phyloP scores from a whole-genome alignment of 2,797 vertebrate genomes.

The Selene dorsalis region DNA sequence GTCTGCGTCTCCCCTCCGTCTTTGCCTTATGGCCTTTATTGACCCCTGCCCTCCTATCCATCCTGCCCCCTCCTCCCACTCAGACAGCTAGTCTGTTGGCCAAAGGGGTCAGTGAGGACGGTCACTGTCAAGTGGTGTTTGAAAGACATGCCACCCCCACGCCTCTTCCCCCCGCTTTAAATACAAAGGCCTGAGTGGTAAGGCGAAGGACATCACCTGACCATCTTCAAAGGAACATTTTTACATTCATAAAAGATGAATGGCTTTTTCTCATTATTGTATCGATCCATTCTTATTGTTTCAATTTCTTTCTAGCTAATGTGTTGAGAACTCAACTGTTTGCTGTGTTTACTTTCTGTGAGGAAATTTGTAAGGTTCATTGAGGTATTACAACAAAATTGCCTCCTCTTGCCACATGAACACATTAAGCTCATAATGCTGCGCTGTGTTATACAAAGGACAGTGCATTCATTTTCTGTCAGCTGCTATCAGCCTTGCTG shows the following conservation, averaged over 20 bases:
- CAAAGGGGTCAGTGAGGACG: slow-evolving; percentile 61
- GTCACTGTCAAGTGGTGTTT: slow-evolving; percentile 67
- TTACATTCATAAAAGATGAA: not conserved
- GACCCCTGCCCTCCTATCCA: slow-evolving; percentile 59
- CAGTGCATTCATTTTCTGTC: slow-evolving; percentile 16
- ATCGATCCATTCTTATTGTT: not conserved
- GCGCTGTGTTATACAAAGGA: not conserved
- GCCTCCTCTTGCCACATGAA: not conserved
- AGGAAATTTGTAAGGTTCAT: not conserved
- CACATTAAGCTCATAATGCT: slow-evolving; percentile 2
- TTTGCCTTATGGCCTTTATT: slow-evolving; percentile 62
- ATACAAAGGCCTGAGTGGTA: not conserved
- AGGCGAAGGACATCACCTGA: not conserved
- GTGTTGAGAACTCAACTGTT: not conserved
- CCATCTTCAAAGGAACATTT: not conserved
- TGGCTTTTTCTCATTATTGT: not conserved
- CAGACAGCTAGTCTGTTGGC: slow-evolving; percentile 59
- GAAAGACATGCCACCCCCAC: slow-evolving; percentile 40
- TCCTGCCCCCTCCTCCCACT: slow-evolving; percentile 64
- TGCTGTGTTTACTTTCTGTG: not conserved
- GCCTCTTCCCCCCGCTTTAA: not conserved
- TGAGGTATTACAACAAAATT: not conserved
- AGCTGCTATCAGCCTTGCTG: slow-evolving; percentile 1
- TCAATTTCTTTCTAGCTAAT: not conserved
- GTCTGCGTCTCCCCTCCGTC: slow-evolving; percentile 50